Conservation (phyloP, 2,797 vertebrate genomes). For the Echeneis naucrates region DNA sequence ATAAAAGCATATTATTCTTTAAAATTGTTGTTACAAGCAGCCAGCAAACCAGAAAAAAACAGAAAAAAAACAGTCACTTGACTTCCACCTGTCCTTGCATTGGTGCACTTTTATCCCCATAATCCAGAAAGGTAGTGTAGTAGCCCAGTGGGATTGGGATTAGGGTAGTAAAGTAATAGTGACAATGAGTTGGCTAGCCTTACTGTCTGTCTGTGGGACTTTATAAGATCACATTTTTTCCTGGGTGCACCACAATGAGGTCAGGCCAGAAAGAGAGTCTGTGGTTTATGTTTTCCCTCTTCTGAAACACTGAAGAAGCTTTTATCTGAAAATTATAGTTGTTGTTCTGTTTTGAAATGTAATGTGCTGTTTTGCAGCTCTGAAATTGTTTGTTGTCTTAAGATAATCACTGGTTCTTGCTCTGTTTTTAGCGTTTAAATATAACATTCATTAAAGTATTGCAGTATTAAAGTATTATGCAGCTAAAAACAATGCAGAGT, state of each 20-base stretch:
- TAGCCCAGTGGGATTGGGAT: conserved; percentile 56
- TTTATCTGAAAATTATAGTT: conserved; percentile 2
- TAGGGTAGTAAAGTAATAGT: conserved; percentile 53
- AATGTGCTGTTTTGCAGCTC: conserved; percentile 10
- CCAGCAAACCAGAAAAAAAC: conserved; percentile 36
- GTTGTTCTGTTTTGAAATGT: background rate
- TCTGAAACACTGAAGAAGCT: background rate
- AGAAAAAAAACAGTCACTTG: conserved; percentile 40
- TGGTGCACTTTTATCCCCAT: conserved; percentile 52
- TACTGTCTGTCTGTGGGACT: conserved; percentile 26
- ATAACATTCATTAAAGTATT: background rate
- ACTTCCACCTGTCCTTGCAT: conserved; percentile 52
- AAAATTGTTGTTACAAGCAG: background rate
- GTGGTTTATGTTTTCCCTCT: background rate
- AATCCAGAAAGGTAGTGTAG: conserved; percentile 60
- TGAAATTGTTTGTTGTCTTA: background rate
- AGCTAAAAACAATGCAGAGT: background rate
- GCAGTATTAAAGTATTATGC: no score
- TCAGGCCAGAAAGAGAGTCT: background rate
- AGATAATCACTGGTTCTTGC: background rate
- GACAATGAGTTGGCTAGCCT: conserved; percentile 41
- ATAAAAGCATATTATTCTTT: background rate
- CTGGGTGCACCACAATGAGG: conserved; percentile 10
- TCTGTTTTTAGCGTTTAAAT: background rate
- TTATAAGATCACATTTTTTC: background rate